Conservation (phyloP, 2,888 invertebrate genomes). For the Pyrrhopygopsis socrates region DNA sequence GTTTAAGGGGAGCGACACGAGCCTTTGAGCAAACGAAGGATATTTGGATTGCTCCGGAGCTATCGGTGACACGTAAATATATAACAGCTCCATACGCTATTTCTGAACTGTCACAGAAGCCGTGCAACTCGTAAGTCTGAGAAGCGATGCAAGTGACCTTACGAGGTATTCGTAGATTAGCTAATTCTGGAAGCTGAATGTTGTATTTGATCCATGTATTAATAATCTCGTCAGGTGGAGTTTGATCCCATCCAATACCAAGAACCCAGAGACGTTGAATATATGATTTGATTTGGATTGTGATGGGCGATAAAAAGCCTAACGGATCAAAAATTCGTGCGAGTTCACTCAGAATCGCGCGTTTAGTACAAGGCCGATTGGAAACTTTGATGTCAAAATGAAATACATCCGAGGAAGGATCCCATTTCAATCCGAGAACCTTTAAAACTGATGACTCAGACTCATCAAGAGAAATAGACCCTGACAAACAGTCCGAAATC, state of each 20-base stretch:
- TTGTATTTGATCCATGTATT: conserved; percentile 22
- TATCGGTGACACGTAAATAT: conserved; percentile 25
- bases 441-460: background rate
- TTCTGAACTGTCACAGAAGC: conserved; percentile 34
- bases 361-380: conserved; percentile 40
- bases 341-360: conserved; percentile 55
- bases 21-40: conserved; percentile 21
- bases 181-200: conserved; percentile 3
- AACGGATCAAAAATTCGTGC: conserved; percentile 71
- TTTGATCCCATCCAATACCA: conserved; percentile 68
- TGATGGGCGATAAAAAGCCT: conserved; percentile 66
- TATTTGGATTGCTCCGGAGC: background rate
- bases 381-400: conserved; percentile 29
- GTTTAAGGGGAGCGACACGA: conserved; percentile 45
- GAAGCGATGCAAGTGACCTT: background rate
- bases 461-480: background rate
- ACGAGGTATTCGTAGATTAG: conserved; percentile 25
- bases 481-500: conserved; percentile 11
- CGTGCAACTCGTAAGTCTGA: conserved; percentile 25
- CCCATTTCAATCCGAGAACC: background rate
- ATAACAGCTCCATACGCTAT: conserved; percentile 39
- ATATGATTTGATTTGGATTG: conserved; percentile 54
- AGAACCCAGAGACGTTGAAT: conserved; percentile 72
- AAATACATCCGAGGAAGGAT: background rate
- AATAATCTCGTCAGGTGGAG: conserved; percentile 42